Evolutionary conservation across 23 tunicate genomes (phyloP).

Genomic region (Ciona savignyi): DNA sequence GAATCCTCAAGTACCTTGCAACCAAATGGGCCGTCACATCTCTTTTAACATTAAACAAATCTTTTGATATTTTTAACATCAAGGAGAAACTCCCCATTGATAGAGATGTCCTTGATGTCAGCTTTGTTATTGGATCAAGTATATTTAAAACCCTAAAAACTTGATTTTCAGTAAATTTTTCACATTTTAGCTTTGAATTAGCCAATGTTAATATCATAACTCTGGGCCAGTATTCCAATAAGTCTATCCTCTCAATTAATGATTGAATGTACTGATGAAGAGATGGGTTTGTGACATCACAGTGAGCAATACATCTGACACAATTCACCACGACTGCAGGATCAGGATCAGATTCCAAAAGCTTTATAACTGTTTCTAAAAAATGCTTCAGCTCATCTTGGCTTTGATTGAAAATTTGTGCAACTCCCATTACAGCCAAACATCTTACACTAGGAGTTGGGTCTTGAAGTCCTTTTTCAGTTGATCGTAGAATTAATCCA

Average conservation of each 20-base stretch:
- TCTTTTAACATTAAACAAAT: neutral
- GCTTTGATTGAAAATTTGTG: neutral
- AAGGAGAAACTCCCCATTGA: neutral
- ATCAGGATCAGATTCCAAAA: neutral
- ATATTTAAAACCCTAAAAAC: too few relatives aligned
- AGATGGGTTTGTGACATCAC: neutral
- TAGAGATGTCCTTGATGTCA: neutral
- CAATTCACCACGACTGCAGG: conserved; percentile 2
- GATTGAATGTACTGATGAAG: neutral
- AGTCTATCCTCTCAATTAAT: neutral
- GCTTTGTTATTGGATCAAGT: neutral
- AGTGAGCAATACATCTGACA: conserved; percentile 1
- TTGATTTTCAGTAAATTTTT: neutral
- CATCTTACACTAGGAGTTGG: neutral
- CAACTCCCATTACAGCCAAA: neutral
- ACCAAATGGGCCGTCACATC: neutral
- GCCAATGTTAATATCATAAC: neutral
- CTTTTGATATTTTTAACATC: neutral
- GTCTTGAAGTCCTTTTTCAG: neutral
- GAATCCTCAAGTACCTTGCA: neutral
- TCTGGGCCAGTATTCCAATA: neutral
- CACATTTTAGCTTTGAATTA: neutral
- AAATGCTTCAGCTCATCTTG: neutral
- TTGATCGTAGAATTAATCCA: neutral
- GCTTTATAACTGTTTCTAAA: neutral